A percentile compares a stretch with the other conserved stretches of the same genome.
Conservation (phyloP, 2,113 vertebrate species). For the Fregetta grallaria region DNA sequence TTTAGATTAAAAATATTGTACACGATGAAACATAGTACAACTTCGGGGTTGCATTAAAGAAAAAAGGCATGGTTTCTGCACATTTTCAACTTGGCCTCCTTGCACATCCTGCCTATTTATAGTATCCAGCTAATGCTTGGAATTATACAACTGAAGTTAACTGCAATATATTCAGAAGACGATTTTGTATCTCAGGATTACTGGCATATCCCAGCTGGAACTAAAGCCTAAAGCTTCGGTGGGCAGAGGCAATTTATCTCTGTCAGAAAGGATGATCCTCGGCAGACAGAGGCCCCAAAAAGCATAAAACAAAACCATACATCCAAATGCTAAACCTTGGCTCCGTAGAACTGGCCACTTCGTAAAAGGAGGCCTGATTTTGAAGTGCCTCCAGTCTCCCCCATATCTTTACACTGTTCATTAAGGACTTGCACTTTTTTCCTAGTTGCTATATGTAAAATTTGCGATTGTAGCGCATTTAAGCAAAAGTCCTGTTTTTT, state of each 20-base stretch:
- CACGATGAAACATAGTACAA: background rate
- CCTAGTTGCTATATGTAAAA: background rate
- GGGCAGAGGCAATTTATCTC: background rate
- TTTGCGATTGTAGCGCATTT: background rate
- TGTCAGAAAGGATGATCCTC: background rate
- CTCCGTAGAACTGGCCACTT: background rate
- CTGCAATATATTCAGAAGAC: constrained; percentile 3
- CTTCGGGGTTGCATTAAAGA: background rate
- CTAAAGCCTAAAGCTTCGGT: background rate
- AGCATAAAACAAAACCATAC: background rate
- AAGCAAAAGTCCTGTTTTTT: background rate
- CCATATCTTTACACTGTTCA: background rate
- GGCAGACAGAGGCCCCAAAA: background rate
- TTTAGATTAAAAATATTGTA: constrained; percentile 13
- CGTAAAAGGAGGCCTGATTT: background rate
- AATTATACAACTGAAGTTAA: constrained; percentile 40
- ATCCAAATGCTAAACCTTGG: background rate
- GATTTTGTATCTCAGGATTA: constrained; percentile 7
- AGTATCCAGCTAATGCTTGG: constrained; percentile 13
- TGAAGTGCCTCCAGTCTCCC: background rate
- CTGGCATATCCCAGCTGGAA: background rate
- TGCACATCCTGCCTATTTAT: constrained; percentile 58
- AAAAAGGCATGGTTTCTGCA: constrained; percentile 20
- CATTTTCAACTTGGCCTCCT: constrained; percentile 52
- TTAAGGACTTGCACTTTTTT: background rate